Base-by-base conservation (phyloP, 23 tunicate genomes). In the Halocynthia roretzi region DNA sequence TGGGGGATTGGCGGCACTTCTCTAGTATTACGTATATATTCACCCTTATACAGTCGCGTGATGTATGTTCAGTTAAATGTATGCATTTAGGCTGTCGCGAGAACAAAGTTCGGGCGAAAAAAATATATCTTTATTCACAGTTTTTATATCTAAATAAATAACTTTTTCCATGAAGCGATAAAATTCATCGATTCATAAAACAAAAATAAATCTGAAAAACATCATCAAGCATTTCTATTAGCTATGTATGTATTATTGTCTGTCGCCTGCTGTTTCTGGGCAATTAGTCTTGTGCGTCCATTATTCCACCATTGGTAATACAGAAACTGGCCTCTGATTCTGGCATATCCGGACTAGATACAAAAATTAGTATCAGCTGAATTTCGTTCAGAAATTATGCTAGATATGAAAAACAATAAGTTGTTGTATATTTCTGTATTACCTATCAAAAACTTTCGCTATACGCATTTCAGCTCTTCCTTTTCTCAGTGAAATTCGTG, bases 251-350 rank as follows among this genome's bases (percentile, higher is more conserved):
- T 14, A 58, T 14, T 1, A n/a, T 58, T n/a, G 63, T 58, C 17
- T n/a, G 2, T 15, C 63, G 1, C 15, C 15, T 58, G 17, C 21
- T 19, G 12, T 40, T 11, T 71, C 54, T 75, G 44, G 44, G 44
- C 44, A 31, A 31, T 75, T 61, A 93, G 31, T 94, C 98, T 75
- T 87, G 81, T 7, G 94, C 98, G 72, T 94, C 98, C 5, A 86
- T 69, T 67, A 94, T 87, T 10, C 98, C 98, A 53, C 94, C 94
- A 69, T 81, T 77, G 31, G 95, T 94, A 7, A 94, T 94, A 40
- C 96, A 60, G 86, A 94, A 94, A 12, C 95, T 94, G 11, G 98
- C 98, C 61, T 94, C 98, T 15, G 94, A 81, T 76, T 94, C 98
- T 1, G 98, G 98, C 98, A 94, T 94, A 57, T 94, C 98, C 11